These are phyloP conservation scores for Chaenodraco wilsoni DNA, from an alignment of 2,797 vertebrate species.

Conservation along the genomic window DNA sequence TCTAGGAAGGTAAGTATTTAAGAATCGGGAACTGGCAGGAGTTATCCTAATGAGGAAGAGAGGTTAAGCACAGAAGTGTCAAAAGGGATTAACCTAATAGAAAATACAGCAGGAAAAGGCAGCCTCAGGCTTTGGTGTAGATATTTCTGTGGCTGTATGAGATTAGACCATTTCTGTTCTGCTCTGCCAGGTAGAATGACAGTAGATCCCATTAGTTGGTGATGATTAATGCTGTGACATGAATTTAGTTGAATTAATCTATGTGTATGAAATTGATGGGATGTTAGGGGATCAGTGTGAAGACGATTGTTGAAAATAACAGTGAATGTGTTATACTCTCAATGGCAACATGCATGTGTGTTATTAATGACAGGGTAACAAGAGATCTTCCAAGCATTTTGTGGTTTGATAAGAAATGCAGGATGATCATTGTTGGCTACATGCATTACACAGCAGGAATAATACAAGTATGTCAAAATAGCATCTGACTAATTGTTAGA, in stretches of 20 bases:
- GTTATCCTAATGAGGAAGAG: conserved; percentile 66
- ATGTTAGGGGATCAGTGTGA: conserved; percentile 50
- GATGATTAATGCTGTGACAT: conserved; percentile 66
- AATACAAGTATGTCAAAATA: too few species aligned
- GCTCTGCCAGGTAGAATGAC: conserved; percentile 69
- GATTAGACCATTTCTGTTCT: conserved; percentile 72
- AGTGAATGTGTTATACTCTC: conserved; percentile 13
- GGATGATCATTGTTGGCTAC: too few species aligned
- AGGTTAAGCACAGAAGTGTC: conserved; percentile 72
- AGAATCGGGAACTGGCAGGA: conserved; percentile 56
- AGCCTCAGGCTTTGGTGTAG: conserved; percentile 58
- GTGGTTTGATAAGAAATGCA: too few species aligned
- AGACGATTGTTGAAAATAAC: conserved; percentile 43
- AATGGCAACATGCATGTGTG: conserved; percentile 31
- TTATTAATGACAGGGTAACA: conserved; percentile 28
- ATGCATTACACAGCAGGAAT: too few species aligned
- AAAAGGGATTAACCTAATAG: conserved; percentile 71
- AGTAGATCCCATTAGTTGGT: conserved; percentile 68
- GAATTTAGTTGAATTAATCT: conserved; percentile 63
- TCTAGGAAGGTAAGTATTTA: conserved; percentile 61
- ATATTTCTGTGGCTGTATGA: conserved; percentile 59
- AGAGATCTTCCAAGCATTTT: conserved; percentile 3
- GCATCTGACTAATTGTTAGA: too few species aligned
- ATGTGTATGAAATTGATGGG: conserved; percentile 4
- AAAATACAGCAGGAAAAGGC: conserved; percentile 60